Base-by-base conservation (phyloP, 1,140 invertebrate species). In the Mylabris phalerata region DNA sequence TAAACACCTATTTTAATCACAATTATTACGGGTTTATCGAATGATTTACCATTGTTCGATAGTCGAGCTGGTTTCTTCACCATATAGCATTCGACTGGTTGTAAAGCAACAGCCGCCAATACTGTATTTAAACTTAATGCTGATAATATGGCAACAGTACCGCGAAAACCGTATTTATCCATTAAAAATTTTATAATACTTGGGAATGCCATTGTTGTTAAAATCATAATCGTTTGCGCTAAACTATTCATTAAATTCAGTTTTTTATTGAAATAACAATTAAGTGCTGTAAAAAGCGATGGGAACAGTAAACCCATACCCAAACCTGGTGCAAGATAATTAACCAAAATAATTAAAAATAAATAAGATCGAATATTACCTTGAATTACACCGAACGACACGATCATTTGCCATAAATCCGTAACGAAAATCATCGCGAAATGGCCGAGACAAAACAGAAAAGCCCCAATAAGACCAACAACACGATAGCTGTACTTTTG, bases 41-140 rank as follows among this genome's bases (percentile, higher is more conserved):
- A 11, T 1, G 4, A 13, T 45, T 45, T 24, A 45, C 19, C 43
- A 45, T 45, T 24, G 9, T 32, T 5, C 7, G 32, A 5, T 32
- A 5, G 32, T 4, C 9, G 6, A 4, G 48, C 49, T 41, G 39
- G 6, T 13, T 56, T 57, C 60, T 77, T 78, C 10, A 79, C 79
- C 74, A 82, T 78, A 67, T 89, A 83, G 83, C 84, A 84, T 62
- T 84, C 79, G 1, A 89, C 81, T 0, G 84, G 84, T 65, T 81
- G 83, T 67, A 89, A 79, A 3, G 84, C 67, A 3, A 80, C 63
- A 60, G 84, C 79, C 5, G 82, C 86, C n/a, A 83, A 72, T 4
- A 88, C 65, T 0, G 78, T 77, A 63, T 89, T 79, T 0, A 83
- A 71, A 43, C 82, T 80, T 32, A 89, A 72, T 10, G 77, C 84